phyloP scores from a whole-genome alignment of 2,113 vertebrate species.

The Callorhinus ursinus region DNA sequence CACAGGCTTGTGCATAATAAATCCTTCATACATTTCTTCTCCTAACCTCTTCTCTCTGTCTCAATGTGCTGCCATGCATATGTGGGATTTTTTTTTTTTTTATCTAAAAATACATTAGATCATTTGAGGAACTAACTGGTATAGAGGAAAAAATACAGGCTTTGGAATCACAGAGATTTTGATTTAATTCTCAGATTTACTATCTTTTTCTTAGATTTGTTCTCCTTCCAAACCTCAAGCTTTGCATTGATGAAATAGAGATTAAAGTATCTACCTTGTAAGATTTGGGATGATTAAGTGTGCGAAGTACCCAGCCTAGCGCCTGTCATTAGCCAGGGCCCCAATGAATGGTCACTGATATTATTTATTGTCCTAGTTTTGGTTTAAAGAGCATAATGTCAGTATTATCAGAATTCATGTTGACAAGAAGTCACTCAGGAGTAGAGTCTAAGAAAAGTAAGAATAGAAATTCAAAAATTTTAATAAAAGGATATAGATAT shows the following conservation, averaged over 20 bases:
- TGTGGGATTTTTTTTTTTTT: neutral
- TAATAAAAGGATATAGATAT: neutral
- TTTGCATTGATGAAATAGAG: neutral
- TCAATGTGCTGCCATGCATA: neutral
- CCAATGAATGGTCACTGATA: neutral
- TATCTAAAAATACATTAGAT: neutral
- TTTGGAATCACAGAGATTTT: neutral
- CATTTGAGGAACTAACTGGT: neutral
- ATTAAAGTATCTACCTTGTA: neutral
- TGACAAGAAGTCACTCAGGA: neutral
- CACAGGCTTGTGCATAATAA: neutral
- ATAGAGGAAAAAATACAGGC: neutral
- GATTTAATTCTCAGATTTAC: neutral
- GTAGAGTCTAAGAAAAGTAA: neutral
- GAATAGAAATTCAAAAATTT: neutral
- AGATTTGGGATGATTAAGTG: neutral
- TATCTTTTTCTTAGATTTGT: neutral
- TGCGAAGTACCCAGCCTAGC: neutral
- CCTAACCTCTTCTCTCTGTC: neutral
- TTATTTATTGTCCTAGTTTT: neutral
- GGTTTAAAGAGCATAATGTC: neutral
- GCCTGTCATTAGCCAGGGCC: neutral
- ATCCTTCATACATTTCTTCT: neutral
- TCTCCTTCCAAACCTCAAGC: neutral
- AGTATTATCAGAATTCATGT: neutral